phyloP scores from a whole-genome alignment of 2,797 vertebrate genomes.

The Phoebastria nigripes region DNA sequence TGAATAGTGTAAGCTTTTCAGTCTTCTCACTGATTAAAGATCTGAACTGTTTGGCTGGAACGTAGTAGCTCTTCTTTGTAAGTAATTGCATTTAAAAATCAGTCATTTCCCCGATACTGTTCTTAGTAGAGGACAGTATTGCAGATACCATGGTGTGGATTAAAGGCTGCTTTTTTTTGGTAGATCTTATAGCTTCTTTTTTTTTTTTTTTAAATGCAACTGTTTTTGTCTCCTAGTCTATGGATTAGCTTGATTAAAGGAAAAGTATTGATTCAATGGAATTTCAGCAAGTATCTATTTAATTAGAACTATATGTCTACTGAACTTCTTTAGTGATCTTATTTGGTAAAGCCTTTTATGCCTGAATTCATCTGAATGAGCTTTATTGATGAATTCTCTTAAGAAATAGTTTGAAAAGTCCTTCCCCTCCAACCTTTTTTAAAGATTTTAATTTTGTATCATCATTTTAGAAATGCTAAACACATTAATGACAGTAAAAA shows the following conservation, averaged over 20 bases:
- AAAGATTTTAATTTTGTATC: not conserved
- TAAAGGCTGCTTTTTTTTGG: not conserved
- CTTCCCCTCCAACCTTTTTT: not conserved
- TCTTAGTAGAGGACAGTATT: not conserved
- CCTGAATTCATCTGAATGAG: not conserved
- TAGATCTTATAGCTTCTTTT: not conserved
- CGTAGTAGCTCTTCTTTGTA: constrained; percentile 47
- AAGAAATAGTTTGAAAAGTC: not conserved
- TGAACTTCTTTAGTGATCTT: not conserved
- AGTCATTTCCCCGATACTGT: not conserved
- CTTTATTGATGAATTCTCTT: not conserved
- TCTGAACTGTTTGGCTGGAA: constrained; percentile 29
- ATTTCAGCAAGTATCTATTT: not conserved
- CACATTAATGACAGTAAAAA: not conserved
- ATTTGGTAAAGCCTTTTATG: not conserved
- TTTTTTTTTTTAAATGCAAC: not conserved
- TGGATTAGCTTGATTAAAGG: constrained; percentile 22
- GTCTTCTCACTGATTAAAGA: constrained; percentile 40
- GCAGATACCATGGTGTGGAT: not conserved
- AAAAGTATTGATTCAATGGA: constrained; percentile 37
- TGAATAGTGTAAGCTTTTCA: constrained; percentile 56
- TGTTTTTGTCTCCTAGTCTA: constrained; percentile 25
- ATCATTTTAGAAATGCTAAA: not conserved
- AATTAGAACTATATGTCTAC: not conserved
- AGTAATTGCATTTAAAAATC: constrained; percentile 19